These are phyloP conservation scores for Aplocera efformata DNA, from an alignment of 2,888 invertebrate genomes.

Conservation along the genomic window DNA sequence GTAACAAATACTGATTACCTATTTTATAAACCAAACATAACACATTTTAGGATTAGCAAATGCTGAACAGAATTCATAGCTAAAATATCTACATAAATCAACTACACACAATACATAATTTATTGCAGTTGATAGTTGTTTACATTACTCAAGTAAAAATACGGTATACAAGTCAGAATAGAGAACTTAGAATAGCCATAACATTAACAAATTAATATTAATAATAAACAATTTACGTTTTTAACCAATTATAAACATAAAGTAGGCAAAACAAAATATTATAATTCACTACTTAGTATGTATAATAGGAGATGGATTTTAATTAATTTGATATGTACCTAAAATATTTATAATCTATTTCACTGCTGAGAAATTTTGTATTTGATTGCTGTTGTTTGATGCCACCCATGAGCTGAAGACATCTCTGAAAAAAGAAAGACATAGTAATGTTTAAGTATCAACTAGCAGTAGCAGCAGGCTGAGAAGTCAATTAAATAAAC, in stretches of 20 bases:
- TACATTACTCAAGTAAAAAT: no score
- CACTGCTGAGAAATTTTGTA: constrained; percentile 89
- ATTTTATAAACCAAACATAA: constrained; percentile 20
- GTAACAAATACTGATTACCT: constrained; percentile 29
- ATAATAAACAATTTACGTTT: no score
- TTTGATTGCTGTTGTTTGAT: constrained; percentile 89
- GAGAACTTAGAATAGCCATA: no score
- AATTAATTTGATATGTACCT: constrained; percentile 56
- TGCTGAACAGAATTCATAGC: constrained; percentile 5
- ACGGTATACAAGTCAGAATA: no score
- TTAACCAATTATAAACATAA: constrained; percentile 8
- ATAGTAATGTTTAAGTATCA: no score
- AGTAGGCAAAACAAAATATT: constrained; percentile 14
- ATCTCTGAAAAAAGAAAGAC: constrained; percentile 84
- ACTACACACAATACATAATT: constrained; percentile 16
- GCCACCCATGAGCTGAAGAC: constrained; percentile 95
- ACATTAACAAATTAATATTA: no score
- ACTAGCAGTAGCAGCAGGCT: no score
- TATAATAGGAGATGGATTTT: constrained; percentile 31
- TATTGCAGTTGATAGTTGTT: not conserved
- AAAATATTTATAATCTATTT: constrained; percentile 76
- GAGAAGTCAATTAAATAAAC: not conserved
- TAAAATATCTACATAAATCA: constrained; percentile 23
- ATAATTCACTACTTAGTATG: constrained; percentile 17
- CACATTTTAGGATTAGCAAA: constrained; percentile 13